Percentiles rank a stretch among this genome's conserved stretches.
Conservation (phyloP, 2,797 vertebrate species). For the Pangasius larnaudii region DNA sequence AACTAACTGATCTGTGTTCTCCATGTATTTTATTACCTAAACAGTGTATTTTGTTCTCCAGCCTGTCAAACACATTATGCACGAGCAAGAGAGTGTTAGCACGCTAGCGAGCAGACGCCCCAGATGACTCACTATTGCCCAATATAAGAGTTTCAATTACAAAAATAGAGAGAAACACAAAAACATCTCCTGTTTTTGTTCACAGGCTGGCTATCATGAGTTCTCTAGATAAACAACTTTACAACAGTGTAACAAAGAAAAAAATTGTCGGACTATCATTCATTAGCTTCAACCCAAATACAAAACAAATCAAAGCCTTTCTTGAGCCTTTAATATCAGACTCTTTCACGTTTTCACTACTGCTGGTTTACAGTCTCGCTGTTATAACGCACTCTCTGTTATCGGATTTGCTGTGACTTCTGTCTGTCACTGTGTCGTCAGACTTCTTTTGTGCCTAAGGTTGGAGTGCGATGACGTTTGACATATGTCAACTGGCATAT, state of each 20-base stretch:
- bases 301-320: background rate
- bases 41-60: background rate
- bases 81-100: background rate
- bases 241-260: background rate
- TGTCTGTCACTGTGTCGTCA: background rate
- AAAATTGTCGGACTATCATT: background rate
- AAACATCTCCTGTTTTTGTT: background rate
- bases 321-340: background rate
- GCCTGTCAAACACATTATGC: background rate
- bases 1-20: background rate
- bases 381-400: no score
- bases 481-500: background rate
- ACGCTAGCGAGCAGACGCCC: background rate
- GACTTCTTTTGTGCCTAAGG: background rate
- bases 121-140: background rate
- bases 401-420: background rate
- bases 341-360: background rate
- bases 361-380: background rate
- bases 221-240: background rate
- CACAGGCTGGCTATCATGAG: background rate
- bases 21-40: background rate
- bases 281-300: background rate
- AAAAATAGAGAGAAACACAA: conserved; percentile 2
- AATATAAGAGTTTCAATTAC: background rate
- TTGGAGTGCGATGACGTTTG: background rate